Base-by-base conservation (phyloP, 2,797 vertebrate genomes). In the Scarus forsteni region DNA sequence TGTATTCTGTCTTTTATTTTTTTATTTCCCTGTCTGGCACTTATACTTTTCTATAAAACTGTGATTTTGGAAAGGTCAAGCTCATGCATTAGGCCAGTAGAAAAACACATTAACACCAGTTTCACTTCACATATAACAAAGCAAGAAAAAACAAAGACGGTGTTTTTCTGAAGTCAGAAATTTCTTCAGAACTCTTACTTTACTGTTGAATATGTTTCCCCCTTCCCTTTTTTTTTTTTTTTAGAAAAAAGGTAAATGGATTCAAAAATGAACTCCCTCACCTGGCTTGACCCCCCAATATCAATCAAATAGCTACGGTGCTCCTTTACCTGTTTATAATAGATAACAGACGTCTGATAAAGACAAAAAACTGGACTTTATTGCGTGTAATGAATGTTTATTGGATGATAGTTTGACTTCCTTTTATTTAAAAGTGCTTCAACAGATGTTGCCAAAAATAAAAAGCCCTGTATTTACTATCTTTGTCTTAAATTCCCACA, bases 401-500 rank as follows among this genome's bases (percentile, higher is more conserved):
- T 9, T 54, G 0, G 7, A 43, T 15, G 19, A 67, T 77, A 7
- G 18, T 18, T 48, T 16, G 16, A 12, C 52, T 65, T 36, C 13
- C 79, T 78, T 70, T 53, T 12, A 58, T 74, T 57, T 55, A 34
- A 46, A 60, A 18, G 27, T 8, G 56, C 56, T 59, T 65, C 44
- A 45, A 46, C 73, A 11, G 54, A 48, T 49, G 40, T 35, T 70
- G 39, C 78, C 66, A 66, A 72, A 86, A 85, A 87, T 55, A 70
- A 79, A 70, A 66, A 59, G 18, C 15, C 35, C 66, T 76, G 38
- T 79, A 60, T 77, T 73, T 77, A 77, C 66, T 75, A 52, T 85
- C 34, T 81, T 85, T 75, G 27, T 49, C 57, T 73, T 61, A 35
- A 68, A 83, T 75, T 72, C 76, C 87, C 89, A 83, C 50, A 40